Evolutionary conservation across 1,140 invertebrate species (phyloP), one percentile per base, ranked within the genome.

Genomic region (Choristoneura fumiferana): DNA sequence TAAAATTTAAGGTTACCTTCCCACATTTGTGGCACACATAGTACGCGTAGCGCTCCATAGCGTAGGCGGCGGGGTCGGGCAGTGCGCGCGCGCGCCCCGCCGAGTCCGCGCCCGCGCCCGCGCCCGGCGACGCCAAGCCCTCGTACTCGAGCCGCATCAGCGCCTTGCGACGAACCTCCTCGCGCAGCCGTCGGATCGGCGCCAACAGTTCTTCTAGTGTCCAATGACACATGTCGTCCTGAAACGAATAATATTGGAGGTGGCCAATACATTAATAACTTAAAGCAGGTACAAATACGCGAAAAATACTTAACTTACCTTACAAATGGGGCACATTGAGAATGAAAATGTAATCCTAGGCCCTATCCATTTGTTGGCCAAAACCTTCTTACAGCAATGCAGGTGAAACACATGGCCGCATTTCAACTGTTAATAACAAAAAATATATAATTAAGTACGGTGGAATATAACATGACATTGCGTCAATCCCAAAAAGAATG

Each of bases 1-100:
- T n/a, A n/a, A n/a, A n/a, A n/a, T n/a, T n/a, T n/a, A n/a, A n/a
- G 6, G 2, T 29, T 6, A 95, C 95, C 92, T 98, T 99, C 67
- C 96, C 95, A 80, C 98, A 99, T 84, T 99, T 99, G 82, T 94
- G 98, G 81, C 98, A 99, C 10, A 99, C 97, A 81, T 99, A 99
- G 82, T 99, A 99, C 5, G 98, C 97, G 80, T 99, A 99, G 74
- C 97, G 92, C 69, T 99, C 97, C 96, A 99, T 98, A 1, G 98
- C 98, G 88, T 96, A 97, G 0, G 93, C 91, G 0, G 95, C 94
- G 4, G 97, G 94, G 81, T 99, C 96, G n/a, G 92, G 81, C 33
- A 92, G 93, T 63, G 95, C 95, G 15, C 92, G 86, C 15, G 92
- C 92, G 4, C 92, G 90, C 18, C 91, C 90, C 53, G 94, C 93